Base-by-base conservation (phyloP, 2,888 invertebrate species). In the Lomographa bimaculata region DNA sequence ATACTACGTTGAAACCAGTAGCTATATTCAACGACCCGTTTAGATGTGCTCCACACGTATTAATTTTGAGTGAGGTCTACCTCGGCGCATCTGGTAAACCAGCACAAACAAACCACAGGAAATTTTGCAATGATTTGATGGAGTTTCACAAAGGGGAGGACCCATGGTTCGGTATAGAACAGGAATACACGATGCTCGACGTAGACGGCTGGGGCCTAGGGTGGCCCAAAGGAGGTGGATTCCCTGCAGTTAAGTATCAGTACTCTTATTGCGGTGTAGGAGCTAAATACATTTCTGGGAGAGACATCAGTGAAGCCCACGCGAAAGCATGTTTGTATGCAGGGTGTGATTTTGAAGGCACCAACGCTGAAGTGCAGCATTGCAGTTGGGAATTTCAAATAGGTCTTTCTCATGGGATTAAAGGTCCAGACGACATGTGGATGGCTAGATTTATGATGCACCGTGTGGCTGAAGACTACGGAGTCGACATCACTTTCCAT, bases 301-400 rank as follows among this genome's bases (percentile, higher is more conserved):
- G 99, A 43, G 98, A 99, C 69, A 92, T 99, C 49, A 93, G 95
- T 7, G 98, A 98, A 81, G 94, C 97, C 4, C 99, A 99, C 66
- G 63, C 71, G 0, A 77, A 81, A 49, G 85, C 97, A 4, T 98
- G 98, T 70, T 89, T 99, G 30, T 98, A 97, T 77, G 95, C 98
- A 42, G 99, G 98, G 24, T 91, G 98, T 46, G 95, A 96, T 60
- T 95, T 98, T 58, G 92, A 95, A 52, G 99, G 99, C 17, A 96
- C 95, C 17, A 99, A 99, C 74, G 98, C 98, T 2, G 99, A 99
- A 89, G 98, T 98, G 11, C 97, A 98, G 98, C 96, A 94, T 9
- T 95, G 95, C 12, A 97, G 96, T 90, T 96, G 96, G 96, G 95
- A 96, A 74, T 96, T 91, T 80, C 96, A 97, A 79, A 93, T 98